A percentile compares a stretch with the other conserved stretches of the same genome.
Conservation (phyloP, 2,113 vertebrate genomes). For the Nicator chloris region DNA sequence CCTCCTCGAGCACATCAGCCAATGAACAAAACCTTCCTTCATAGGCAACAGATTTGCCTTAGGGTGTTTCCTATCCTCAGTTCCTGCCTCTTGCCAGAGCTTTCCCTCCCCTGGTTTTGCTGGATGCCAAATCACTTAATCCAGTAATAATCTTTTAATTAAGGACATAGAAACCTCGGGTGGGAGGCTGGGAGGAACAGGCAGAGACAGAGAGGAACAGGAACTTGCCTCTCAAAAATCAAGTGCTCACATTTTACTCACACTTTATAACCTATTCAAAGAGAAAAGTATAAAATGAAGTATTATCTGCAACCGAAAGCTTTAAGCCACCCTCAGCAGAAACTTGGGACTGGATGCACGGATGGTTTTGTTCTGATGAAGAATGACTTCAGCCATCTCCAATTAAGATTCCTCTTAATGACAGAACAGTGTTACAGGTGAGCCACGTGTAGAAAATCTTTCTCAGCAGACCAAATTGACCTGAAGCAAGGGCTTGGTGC, state of each 20-base stretch:
- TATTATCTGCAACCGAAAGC: not conserved
- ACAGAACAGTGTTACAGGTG: not conserved
- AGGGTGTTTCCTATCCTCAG: not conserved
- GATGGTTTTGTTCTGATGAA: not conserved
- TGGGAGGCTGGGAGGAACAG: not conserved
- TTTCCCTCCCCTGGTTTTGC: not conserved
- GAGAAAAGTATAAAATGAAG: not conserved
- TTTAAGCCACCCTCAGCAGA: not conserved
- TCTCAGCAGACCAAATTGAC: not conserved
- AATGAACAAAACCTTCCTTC: conserved; percentile 25
- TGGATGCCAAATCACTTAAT: not conserved
- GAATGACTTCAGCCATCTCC: not conserved
- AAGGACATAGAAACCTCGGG: not conserved
- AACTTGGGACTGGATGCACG: not conserved
- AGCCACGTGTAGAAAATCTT: not conserved
- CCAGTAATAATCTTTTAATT: not conserved
- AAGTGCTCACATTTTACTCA: not conserved
- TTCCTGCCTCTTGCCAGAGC: not conserved
- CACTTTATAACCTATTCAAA: not conserved
- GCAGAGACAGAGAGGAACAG: not conserved
- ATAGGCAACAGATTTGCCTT: not conserved
- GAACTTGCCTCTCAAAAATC: not conserved
- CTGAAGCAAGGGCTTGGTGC: not conserved
- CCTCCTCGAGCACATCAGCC: not conserved
- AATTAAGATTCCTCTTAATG: not conserved